Evolutionary conservation across 2,888 invertebrate species (phyloP), one percentile per base, ranked within the genome.

Genomic region (Hydrotaea cyrtoneurina): DNA sequence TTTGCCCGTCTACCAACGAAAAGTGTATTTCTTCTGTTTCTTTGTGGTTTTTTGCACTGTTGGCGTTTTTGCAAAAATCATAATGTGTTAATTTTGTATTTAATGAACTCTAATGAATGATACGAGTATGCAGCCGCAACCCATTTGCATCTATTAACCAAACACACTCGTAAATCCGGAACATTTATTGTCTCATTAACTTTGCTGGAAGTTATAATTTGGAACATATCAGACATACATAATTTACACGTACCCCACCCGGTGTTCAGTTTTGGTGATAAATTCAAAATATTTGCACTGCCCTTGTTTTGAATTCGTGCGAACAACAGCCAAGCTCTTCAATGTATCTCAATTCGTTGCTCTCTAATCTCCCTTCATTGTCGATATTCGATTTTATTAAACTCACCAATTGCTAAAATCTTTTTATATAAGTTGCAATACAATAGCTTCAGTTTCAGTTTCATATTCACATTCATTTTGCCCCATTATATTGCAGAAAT

Each of bases 11-110:
- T 21, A 21, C 7, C 21, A 11, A 50, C 2, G 50, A 15, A 50
- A 11, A 3, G 0, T 10, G 57, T n/a, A 53, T 57, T 53, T 57
- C 8, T 11, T 26, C 1, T 59, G 59, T 26, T 15, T 23, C 0
- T 59, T 59, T 59, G 3, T 4, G 2, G 59, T 11, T 59, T 55
- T 55, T 50, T 50, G n/a, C 13, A n/a, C 50, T n/a, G 2, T 50
- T 15, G 50, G 50, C 50, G n/a, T 50, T 50, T 50, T 50, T 19
- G 11, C 23, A 26, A 59, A 23, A 23, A 59, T 59, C 59, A 59
- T 59, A 59, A 59, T 26, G 59, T 59, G 59, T 59, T 59, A 59
- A 59, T 59, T 57, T 59, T 50, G 7, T n/a, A 8, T 59, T 59
- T 59, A 59, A 59, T 59, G 26, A 59, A 59, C 59, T 15, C 26